A percentile compares a stretch with the other conserved stretches of the same genome.
Evolutionary conservation across 1,140 invertebrate species (phyloP).

Genomic region (Magallana gigas): DNA sequence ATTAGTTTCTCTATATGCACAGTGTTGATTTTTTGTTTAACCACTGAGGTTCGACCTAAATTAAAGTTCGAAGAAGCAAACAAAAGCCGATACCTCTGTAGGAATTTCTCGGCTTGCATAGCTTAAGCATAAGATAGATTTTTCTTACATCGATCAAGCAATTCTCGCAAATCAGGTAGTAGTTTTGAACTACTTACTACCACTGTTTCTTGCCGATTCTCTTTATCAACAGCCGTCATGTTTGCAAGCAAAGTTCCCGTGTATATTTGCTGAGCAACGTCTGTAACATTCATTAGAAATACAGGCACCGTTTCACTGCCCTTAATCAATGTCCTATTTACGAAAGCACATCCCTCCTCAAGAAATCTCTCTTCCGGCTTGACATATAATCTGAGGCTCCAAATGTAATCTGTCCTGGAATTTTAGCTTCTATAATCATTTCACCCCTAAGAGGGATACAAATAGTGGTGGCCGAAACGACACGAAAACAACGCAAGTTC

Average conservation of each 20-base stretch:
- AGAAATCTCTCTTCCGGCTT: neutral
- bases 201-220: neutral
- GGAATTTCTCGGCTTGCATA: neutral
- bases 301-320: neutral
- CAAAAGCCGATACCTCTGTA: neutral
- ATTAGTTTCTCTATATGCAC: neutral
- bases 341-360: neutral
- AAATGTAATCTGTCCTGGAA: slow-evolving; percentile 4
- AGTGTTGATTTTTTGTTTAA: slow-evolving; percentile 47
- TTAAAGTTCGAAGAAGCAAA: neutral
- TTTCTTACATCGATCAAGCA: neutral
- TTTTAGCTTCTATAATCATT: neutral
- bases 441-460: neutral
- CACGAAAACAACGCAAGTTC: neutral
- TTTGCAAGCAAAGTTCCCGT: neutral
- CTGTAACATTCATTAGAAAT: neutral
- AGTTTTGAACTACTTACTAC: neutral
- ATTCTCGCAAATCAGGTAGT: neutral
- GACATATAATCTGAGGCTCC: slow-evolving; percentile 3
- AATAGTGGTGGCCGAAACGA: neutral
- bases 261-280: neutral
- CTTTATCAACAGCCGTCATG: neutral
- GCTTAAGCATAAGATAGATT: neutral
- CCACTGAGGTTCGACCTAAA: slow-evolving; percentile 21
- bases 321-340: neutral